Evolutionary conservation across 1,140 invertebrate species (phyloP).

Genomic region (Elymnias hypermnestra): DNA sequence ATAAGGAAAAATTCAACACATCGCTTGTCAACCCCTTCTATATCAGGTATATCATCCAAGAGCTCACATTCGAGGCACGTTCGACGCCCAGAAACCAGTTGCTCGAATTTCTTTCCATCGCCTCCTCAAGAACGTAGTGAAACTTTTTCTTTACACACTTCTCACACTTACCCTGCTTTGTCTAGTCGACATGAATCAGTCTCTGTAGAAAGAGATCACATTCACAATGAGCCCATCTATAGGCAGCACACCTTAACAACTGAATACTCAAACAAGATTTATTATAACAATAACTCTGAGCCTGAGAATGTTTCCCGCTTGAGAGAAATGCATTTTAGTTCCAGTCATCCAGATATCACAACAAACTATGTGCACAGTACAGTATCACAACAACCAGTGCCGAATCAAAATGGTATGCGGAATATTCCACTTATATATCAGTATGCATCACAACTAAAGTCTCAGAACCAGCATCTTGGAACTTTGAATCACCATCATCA

Average conservation of each 20-base stretch:
- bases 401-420: conserved; percentile 42
- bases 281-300: conserved; percentile 54
- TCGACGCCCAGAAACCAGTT: conserved; percentile 58
- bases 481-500: conserved; percentile 52
- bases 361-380: conserved; percentile 54
- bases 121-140: conserved; percentile 62
- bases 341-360: conserved; percentile 71
- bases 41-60: conserved; percentile 63
- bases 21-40: conserved; percentile 63
- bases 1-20: conserved; percentile 58
- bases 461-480: conserved; percentile 65
- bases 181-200: conserved; percentile 41
- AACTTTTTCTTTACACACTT: conserved; percentile 64
- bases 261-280: conserved; percentile 66
- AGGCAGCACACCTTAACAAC: conserved; percentile 66
- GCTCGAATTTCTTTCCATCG: conserved; percentile 64
- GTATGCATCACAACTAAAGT: conserved; percentile 69
- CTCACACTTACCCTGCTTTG: conserved; percentile 63
- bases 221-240: conserved; percentile 49
- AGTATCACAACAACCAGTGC: conserved; percentile 35
- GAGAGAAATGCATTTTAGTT: conserved; percentile 71
- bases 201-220: conserved; percentile 37
- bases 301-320: conserved; percentile 59
- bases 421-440: conserved; percentile 65
- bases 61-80: conserved; percentile 48